phyloP scores from a whole-genome alignment of 2,888 invertebrate species.

The Agonum fuliginosum region DNA sequence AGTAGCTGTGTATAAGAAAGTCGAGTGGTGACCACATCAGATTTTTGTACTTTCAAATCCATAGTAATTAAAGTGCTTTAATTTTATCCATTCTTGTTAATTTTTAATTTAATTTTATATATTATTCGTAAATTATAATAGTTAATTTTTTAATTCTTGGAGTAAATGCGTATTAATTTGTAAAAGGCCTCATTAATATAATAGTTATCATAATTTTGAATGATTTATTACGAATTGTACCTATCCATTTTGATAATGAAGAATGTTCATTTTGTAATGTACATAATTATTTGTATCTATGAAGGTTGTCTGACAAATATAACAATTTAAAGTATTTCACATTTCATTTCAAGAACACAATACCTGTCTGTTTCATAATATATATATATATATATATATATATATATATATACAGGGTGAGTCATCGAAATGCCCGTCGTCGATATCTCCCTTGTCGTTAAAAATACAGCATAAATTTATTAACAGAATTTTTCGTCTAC shows the following conservation, averaged over 20 bases:
- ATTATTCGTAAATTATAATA: neutral
- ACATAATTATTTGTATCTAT: slow-evolving; percentile 16
- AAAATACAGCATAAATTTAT: no score
- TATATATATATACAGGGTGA: no score
- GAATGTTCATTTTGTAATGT: slow-evolving; percentile 23
- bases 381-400: no score
- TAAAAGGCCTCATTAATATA: slow-evolving; percentile 6
- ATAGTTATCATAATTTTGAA: slow-evolving; percentile 17
- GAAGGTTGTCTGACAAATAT: slow-evolving; percentile 12
- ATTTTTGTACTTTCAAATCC: no score
- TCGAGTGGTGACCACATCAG: no score
- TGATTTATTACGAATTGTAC: neutral
- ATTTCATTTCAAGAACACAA: neutral
- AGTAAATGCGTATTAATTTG: neutral
- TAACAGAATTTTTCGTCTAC: no score
- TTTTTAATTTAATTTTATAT: neutral
- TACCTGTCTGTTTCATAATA: neutral
- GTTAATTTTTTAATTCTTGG: neutral
- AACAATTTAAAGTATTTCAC: slow-evolving; percentile 30
- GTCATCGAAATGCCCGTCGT: no score
- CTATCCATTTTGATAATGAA: slow-evolving; percentile 12
- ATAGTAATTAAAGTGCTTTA: no score
- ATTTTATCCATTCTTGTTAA: neutral
- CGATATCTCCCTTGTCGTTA: no score
- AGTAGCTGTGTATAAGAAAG: no score